These are phyloP conservation scores for Plectropomus leopardus DNA, from an alignment of 2,113 vertebrate genomes.

Conservation along the genomic window DNA sequence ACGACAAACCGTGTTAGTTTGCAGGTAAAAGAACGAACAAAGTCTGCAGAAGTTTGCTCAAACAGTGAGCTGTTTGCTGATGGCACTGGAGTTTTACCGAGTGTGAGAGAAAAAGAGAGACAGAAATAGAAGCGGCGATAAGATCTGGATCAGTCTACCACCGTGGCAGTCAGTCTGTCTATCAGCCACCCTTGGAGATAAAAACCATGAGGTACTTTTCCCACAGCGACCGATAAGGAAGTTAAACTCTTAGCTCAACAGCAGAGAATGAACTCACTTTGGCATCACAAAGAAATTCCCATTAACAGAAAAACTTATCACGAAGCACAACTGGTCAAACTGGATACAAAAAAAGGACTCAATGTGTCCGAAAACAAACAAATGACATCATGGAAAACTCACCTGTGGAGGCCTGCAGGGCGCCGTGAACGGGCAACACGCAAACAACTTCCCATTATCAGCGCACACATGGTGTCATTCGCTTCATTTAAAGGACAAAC, in stretches of 20 bases:
- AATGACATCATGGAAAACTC: not conserved
- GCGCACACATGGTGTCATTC: not conserved
- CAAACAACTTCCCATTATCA: slow-evolving; percentile 31
- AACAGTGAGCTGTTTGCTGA: not conserved
- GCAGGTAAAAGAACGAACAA: not conserved
- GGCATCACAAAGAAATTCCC: not conserved
- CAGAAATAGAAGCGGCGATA: not conserved
- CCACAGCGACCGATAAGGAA: slow-evolving; percentile 21
- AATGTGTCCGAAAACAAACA: not conserved
- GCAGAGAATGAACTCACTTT: slow-evolving; percentile 14
- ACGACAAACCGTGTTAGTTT: not conserved
- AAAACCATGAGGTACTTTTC: slow-evolving; percentile 13
- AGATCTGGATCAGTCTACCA: slow-evolving; percentile 30
- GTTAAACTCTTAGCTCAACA: not conserved
- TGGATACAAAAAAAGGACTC: not conserved
- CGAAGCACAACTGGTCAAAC: slow-evolving; percentile 3
- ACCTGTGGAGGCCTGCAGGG: slow-evolving; percentile 10
- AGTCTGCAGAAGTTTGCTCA: not conserved
- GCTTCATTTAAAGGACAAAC: slow-evolving; percentile 7
- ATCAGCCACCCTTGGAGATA: slow-evolving; percentile 39
- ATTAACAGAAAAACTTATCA: not conserved
- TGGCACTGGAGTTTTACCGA: not conserved
- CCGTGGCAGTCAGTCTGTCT: slow-evolving; percentile 15
- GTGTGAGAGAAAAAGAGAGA: not conserved
- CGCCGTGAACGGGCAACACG: not conserved